Conservation (phyloP, 2,113 vertebrate genomes). For the Cyprinodon brontotheroides region DNA sequence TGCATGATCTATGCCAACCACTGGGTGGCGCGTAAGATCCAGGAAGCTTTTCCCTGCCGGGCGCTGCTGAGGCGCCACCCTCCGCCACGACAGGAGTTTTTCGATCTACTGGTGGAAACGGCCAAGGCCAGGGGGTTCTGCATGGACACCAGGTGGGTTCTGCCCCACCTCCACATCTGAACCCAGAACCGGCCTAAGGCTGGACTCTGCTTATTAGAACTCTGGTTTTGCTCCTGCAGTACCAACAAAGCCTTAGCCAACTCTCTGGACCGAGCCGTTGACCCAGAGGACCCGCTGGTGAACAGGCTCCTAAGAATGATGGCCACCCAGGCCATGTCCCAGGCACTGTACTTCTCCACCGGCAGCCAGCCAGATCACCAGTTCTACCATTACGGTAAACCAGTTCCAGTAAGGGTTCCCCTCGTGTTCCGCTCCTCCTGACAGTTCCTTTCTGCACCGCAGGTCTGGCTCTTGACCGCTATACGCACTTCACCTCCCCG, state of each 20-base stretch:
- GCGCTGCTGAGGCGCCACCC: constrained; percentile 91
- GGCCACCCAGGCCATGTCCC: constrained; percentile 95
- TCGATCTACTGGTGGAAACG: constrained; percentile 85
- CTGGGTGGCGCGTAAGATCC: constrained; percentile 95
- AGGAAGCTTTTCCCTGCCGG: constrained; percentile 86
- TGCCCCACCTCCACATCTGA: background rate
- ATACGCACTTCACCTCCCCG: constrained; percentile 98
- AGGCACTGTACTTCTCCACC: constrained; percentile 92
- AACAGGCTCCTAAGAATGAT: constrained; percentile 89
- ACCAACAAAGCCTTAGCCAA: constrained; percentile 92
- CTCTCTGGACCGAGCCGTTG: constrained; percentile 88
- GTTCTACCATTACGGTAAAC: constrained; percentile 86
- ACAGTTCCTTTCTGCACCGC: background rate
- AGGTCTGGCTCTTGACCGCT: constrained; percentile 94
- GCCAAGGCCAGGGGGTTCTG: constrained; percentile 85
- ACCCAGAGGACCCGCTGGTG: constrained; percentile 85
- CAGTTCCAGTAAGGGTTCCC: no score
- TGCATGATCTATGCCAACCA: constrained; percentile 99
- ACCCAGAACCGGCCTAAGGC: no score
- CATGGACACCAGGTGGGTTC: constrained; percentile 86
- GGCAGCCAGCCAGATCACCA: constrained; percentile 83
- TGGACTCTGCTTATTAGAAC: no score
- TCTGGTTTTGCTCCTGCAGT: constrained; percentile 67
- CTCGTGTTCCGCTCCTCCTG: background rate
- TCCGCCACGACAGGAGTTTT: constrained; percentile 89